Conservation (phyloP, 2,113 vertebrate genomes). For the Nesogale talazaci region DNA sequence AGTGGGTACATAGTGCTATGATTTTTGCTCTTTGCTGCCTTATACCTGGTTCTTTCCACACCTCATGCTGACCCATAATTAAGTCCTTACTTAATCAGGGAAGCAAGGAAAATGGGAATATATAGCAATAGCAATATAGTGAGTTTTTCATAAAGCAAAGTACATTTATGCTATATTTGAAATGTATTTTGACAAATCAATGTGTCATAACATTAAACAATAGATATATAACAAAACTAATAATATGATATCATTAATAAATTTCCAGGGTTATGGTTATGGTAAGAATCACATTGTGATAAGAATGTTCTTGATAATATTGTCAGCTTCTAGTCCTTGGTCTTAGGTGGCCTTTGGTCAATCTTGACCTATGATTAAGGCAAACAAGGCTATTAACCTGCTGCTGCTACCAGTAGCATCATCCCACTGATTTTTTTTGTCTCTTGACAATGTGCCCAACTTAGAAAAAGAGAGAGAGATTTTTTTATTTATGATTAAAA, state of each 20-base stretch:
- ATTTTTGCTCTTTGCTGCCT: too few relatives aligned
- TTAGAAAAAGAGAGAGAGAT: not conserved
- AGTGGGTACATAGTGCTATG: too few relatives aligned
- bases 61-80: not conserved
- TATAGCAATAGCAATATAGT: not conserved
- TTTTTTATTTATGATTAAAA: not conserved
- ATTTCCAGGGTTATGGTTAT: not conserved
- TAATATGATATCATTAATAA: not conserved
- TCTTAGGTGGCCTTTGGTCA: not conserved
- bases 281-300: not conserved
- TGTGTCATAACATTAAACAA: not conserved
- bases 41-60: too few relatives aligned
- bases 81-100: not conserved
- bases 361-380: not conserved
- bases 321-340: not conserved
- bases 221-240: not conserved
- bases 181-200: not conserved
- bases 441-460: not conserved
- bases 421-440: not conserved
- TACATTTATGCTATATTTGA: not conserved
- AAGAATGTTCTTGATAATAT: not conserved
- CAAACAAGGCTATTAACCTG: not conserved
- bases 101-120: not conserved
- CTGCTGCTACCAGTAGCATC: not conserved
- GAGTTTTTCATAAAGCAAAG: not conserved